These are phyloP conservation scores for Neomonachus schauinslandi DNA, from an alignment of 2,113 vertebrate species.

Conservation along the genomic window DNA sequence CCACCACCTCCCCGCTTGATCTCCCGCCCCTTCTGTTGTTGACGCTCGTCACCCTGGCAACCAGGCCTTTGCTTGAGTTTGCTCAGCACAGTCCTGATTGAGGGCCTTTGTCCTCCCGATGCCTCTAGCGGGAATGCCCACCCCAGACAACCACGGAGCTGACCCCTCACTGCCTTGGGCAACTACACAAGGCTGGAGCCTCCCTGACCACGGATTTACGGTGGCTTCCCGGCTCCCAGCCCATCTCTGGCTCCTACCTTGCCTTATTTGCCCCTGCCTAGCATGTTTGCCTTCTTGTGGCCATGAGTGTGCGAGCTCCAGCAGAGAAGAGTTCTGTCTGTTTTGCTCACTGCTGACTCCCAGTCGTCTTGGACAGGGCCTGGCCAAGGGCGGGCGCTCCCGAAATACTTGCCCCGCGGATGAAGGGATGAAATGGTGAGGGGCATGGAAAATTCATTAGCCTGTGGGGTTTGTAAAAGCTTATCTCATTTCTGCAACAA, in stretches of 20 bases:
- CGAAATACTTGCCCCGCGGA: not conserved
- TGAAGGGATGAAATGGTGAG: accelerated
- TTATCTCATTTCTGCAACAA: not conserved
- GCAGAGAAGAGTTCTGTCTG: not conserved
- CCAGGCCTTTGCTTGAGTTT: accelerated
- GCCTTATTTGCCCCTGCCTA: accelerated
- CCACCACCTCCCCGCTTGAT: accelerated
- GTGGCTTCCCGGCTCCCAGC: accelerated
- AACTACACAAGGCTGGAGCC: accelerated
- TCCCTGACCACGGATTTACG: not conserved
- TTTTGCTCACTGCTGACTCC: too few species aligned
- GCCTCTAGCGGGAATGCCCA: accelerated
- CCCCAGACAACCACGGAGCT: accelerated
- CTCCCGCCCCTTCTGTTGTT: accelerated
- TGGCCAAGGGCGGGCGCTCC: not conserved
- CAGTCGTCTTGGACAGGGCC: accelerated
- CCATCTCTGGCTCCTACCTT: too few species aligned
- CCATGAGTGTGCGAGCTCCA: accelerated
- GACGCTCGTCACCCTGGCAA: not conserved
- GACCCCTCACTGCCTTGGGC: not conserved
- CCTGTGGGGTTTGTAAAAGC: not conserved
- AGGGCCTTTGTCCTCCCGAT: not conserved
- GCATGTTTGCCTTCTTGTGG: accelerated
- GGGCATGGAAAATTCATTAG: not conserved
- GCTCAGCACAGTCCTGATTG: accelerated